Conservation (phyloP, 2,113 vertebrate species). For the Pelmatolapia mariae region DNA sequence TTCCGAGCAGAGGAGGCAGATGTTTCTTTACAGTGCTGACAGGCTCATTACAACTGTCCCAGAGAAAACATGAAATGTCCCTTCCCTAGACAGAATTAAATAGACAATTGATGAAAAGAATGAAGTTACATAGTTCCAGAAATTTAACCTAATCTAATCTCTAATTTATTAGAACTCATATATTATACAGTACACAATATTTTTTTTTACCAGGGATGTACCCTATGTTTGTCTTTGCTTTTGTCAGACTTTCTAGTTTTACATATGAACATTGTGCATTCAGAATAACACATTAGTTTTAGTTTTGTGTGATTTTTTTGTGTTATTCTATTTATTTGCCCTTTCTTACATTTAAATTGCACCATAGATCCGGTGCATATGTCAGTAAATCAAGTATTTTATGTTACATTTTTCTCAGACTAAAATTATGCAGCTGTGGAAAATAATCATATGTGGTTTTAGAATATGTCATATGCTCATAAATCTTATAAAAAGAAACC, state of each 20-base stretch:
- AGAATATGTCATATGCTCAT: background rate
- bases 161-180: background rate
- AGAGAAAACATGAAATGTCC: conserved; percentile 15
- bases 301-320: background rate
- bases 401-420: background rate
- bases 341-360: background rate
- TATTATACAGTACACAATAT: background rate
- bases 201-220: background rate
- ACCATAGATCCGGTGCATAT: background rate
- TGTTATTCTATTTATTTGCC: background rate
- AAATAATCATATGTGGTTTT: background rate
- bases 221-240: background rate
- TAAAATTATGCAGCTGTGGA: background rate
- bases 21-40: conserved; percentile 56
- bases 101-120: conserved; percentile 6
- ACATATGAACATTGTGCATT: background rate
- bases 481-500: background rate
- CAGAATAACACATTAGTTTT: background rate
- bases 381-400: background rate
- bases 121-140: background rate
- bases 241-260: background rate
- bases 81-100: background rate
- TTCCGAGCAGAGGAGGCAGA: conserved; percentile 19
- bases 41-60: conserved; percentile 31
- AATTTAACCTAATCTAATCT: background rate